phyloP scores from a whole-genome alignment of 2,888 invertebrate species.

The Caenorhabditis sinica region DNA sequence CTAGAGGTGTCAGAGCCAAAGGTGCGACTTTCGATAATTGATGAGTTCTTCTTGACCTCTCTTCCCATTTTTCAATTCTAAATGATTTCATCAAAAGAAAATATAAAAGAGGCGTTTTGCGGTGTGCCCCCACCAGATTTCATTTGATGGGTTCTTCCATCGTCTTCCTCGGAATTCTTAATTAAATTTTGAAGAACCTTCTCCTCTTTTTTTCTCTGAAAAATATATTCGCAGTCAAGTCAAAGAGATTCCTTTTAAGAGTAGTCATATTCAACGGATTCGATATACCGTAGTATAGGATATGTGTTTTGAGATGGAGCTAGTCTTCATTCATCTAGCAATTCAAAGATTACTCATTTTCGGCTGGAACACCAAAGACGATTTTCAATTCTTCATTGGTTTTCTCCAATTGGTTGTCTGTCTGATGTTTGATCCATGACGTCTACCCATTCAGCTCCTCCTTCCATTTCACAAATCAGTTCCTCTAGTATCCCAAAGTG shows the following conservation, averaged over 20 bases:
- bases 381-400: constrained; percentile 41
- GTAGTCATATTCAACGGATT: background rate
- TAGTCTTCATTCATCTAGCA: background rate
- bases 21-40: constrained; percentile 60
- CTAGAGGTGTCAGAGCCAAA: constrained; percentile 28
- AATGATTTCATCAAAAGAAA: constrained; percentile 36
- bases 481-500: constrained; percentile 27
- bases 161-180: constrained; percentile 43
- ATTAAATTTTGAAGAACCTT: constrained; percentile 52
- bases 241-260: background rate
- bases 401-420: constrained; percentile 11
- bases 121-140: constrained; percentile 44
- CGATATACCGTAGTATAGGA: constrained; percentile 1
- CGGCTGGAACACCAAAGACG: constrained; percentile 28
- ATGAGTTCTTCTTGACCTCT: constrained; percentile 31
- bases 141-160: constrained; percentile 33
- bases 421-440: constrained; percentile 48
- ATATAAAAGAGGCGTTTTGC: constrained; percentile 13
- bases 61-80: constrained; percentile 28
- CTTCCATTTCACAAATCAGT: constrained; percentile 14
- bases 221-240: background rate
- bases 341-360: constrained; percentile 46
- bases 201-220: background rate
- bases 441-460: constrained; percentile 17
- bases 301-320: constrained; percentile 3